Base-by-base conservation (phyloP, 1,140 invertebrate genomes). In the Plodia interpunctella region DNA sequence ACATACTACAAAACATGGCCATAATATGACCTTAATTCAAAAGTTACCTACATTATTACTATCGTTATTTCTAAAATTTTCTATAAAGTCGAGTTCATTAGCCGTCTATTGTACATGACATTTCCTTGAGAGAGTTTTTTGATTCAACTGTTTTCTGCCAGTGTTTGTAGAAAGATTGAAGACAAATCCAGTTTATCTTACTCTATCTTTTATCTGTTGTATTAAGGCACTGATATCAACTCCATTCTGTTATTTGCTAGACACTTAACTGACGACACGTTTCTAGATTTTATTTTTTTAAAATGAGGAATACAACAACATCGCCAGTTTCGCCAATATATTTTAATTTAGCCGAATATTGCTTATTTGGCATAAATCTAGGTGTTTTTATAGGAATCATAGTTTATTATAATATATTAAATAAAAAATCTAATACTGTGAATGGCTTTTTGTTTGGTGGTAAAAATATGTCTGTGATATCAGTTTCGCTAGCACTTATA, bases 311-410 rank as follows among this genome's bases (percentile, higher is more conserved):
- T 17, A 51, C 55, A 49, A 63, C 8, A 57, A 57, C 66, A 1
- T 28, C 74, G n/a, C 66, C 74, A 8, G 66, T 72, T 9, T 80
- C 74, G 1, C 83, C 81, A 2, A 84, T 88, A 61, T 89, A 89
- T 69, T 89, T 89, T 30, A 89, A 89, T 64, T 71, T 89, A 0
- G 87, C 87, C 0, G 87, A 89, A 64, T 89, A 89, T 68, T 87
- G 84, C 59, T 74, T 89, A 38, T 89, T 89, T 35, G 87, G 87
- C 3, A 85, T 89, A 13, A 83, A 74, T 59, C 66, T 89, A n/a
- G 79, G 87, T 68, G 80, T 83, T n/a, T 77, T 89, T 49, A 71
- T 89, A 32, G 80, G 82, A 15, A 79, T 89, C 35, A 86, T 87
- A 60, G 56, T 89, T 35, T 87, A 89, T 74, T 87, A 76, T 58